Conservation (phyloP, 2,113 vertebrate genomes). For the Petaurus breviceps region DNA sequence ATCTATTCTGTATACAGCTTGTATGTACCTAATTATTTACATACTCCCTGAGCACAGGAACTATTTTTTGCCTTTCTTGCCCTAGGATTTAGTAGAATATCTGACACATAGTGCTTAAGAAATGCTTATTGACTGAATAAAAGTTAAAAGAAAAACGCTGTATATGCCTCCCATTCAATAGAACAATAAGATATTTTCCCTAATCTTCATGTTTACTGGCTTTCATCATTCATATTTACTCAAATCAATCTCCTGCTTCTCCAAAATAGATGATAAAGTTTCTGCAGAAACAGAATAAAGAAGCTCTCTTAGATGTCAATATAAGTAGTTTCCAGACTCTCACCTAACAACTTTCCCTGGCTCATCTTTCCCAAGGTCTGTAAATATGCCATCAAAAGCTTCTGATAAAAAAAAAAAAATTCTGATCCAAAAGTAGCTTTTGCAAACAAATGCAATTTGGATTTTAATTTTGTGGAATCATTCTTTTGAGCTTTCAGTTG, state of each 20-base stretch:
- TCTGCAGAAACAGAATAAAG: not conserved
- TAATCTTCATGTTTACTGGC: not conserved
- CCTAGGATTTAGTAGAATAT: no score
- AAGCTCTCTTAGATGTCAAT: not conserved
- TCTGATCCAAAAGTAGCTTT: conserved; percentile 6
- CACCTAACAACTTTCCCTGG: not conserved
- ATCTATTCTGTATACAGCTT: no score
- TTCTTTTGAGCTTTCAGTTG: not conserved
- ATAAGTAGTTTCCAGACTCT: not conserved
- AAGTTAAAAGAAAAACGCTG: no score
- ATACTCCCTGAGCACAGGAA: no score
- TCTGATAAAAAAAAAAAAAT: not conserved
- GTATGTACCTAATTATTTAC: no score
- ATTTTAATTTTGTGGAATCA: not conserved
- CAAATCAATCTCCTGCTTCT: not conserved
- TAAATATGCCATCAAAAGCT: not conserved
- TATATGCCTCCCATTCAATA: no score
- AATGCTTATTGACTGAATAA: no score
- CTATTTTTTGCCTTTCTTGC: no score
- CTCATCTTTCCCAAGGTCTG: not conserved
- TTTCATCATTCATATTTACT: not conserved
- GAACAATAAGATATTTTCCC: not conserved
- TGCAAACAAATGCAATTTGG: not conserved
- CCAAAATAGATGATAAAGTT: not conserved
- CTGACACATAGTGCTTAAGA: no score